Evolutionary conservation across 2,888 invertebrate species (phyloP).

Genomic region (Volucella bombylans): DNA sequence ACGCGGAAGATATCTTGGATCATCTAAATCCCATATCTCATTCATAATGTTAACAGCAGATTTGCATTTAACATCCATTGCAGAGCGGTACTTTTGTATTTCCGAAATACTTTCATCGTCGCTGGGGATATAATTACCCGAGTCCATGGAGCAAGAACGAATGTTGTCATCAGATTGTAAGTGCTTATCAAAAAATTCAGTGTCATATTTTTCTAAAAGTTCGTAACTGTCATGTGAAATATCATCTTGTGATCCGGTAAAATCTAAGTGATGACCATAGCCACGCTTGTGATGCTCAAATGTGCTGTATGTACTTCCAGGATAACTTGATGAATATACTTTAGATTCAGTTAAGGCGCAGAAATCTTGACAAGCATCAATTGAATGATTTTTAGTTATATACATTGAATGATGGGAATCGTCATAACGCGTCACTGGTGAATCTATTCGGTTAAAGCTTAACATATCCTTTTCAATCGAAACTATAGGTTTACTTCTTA

Average conservation of each 20-base stretch:
- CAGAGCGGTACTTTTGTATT: slow-evolving; percentile 84
- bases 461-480: slow-evolving; percentile 83
- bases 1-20: slow-evolving; percentile 88
- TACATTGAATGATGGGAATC: slow-evolving; percentile 86
- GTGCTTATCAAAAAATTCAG: slow-evolving; percentile 80
- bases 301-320: slow-evolving; percentile 88
- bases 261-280: slow-evolving; percentile 83
- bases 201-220: slow-evolving; percentile 88
- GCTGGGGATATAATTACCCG: slow-evolving; percentile 89
- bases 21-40: slow-evolving; percentile 90
- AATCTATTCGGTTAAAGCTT: slow-evolving; percentile 84
- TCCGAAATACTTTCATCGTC: slow-evolving; percentile 87
- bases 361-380: slow-evolving; percentile 88
- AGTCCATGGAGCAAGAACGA: slow-evolving; percentile 89
- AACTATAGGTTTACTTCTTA: slow-evolving; percentile 82
- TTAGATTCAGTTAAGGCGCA: slow-evolving; percentile 86
- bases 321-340: slow-evolving; percentile 93
- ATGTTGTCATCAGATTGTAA: slow-evolving; percentile 83
- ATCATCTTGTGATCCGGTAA: slow-evolving; percentile 90
- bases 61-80: slow-evolving; percentile 86
- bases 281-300: slow-evolving; percentile 83
- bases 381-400: slow-evolving; percentile 85
- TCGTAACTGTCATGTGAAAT: slow-evolving; percentile 95
- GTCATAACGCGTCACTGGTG: slow-evolving; percentile 89
- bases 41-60: slow-evolving; percentile 88